Conservation (phyloP, 1,140 invertebrate species). For the Plectrocnemia conspersa region DNA sequence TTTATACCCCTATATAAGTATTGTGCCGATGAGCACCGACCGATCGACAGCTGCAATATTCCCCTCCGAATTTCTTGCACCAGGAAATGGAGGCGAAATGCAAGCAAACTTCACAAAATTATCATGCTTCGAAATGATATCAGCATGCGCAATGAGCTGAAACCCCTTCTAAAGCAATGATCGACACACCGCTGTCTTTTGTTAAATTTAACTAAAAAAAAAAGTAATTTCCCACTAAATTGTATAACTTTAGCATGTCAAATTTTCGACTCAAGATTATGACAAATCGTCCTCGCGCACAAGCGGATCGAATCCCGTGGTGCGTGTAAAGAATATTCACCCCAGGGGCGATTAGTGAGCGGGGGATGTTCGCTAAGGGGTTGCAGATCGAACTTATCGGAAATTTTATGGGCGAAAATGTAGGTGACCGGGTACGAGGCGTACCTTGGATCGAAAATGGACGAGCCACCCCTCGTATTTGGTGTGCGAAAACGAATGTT, state of each 20-base stretch:
- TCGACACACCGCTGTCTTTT: neutral
- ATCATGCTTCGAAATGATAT: conserved; percentile 5
- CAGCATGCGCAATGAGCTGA: neutral
- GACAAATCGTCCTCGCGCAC: conserved; percentile 15
- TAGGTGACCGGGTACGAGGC: conserved; percentile 35
- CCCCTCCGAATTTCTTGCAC: conserved; percentile 9
- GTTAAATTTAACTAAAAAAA: neutral
- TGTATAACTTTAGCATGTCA: neutral
- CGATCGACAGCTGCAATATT: conserved; percentile 24
- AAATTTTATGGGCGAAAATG: conserved; percentile 22
- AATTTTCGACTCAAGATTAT: conserved; percentile 9
- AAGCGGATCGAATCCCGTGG: neutral
- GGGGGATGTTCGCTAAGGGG: conserved; percentile 17
- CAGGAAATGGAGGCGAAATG: conserved; percentile 14
- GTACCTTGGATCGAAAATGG: too few relatives aligned
- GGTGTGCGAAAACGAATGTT: too few relatives aligned
- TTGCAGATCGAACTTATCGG: conserved; percentile 24
- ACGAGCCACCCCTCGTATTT: too few relatives aligned
- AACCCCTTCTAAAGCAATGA: neutral
- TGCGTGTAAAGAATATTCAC: conserved; percentile 1
- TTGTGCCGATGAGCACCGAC: conserved; percentile 12
- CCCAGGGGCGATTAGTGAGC: conserved; percentile 11
- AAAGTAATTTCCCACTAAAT: neutral
- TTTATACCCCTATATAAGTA: conserved; percentile 12
- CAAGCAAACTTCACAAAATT: conserved; percentile 1